These are phyloP conservation scores for Pterobdella sp. DNA, from an alignment of 2,888 invertebrate species.

Conservation along the genomic window DNA sequence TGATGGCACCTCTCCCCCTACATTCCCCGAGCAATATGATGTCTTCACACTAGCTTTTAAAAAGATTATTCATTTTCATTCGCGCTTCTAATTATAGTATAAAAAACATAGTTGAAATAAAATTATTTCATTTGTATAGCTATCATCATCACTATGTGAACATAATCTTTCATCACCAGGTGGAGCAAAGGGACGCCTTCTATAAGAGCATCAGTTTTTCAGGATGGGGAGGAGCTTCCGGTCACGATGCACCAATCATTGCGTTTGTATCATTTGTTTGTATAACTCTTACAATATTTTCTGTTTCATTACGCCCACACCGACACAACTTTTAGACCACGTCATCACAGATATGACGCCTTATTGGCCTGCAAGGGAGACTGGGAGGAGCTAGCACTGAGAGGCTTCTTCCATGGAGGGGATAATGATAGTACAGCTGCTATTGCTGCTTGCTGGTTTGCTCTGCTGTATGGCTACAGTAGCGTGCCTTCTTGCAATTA, in stretches of 20 bases:
- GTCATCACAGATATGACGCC: conserved; percentile 43
- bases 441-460: conserved; percentile 48
- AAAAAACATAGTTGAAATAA: neutral
- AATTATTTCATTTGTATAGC: no score
- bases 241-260: conserved; percentile 50
- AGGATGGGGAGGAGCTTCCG: conserved; percentile 50
- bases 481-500: conserved; percentile 45
- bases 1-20: conserved; percentile 41
- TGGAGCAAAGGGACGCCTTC: conserved; percentile 44
- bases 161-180: neutral
- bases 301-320: no score
- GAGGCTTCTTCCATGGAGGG: conserved; percentile 47
- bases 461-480: conserved; percentile 44
- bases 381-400: conserved; percentile 45
- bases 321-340: neutral
- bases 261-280: no score
- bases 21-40: conserved; percentile 43
- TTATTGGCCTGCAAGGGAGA: conserved; percentile 41
- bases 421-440: conserved; percentile 50
- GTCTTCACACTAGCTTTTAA: conserved; percentile 30
- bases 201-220: conserved; percentile 44
- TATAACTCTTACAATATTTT: no score
- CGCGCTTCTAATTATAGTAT: neutral
- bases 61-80: neutral
- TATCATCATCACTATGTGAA: neutral